Percentiles rank a stretch among this genome's conserved stretches.
Conservation (phyloP, 2,113 vertebrate genomes). For the Poeciliopsis prolifica region DNA sequence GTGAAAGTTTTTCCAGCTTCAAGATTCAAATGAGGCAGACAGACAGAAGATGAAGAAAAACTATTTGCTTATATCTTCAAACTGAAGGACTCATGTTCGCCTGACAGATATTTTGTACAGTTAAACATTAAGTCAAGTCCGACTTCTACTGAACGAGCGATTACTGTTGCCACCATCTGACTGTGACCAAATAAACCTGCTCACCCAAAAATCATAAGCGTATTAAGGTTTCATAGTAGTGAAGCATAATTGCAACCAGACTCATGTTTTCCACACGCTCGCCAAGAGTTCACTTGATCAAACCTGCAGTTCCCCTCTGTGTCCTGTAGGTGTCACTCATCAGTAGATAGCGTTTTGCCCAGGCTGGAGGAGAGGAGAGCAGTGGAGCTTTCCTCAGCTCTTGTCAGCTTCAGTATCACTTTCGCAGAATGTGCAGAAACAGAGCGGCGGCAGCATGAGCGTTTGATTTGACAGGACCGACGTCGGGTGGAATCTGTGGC, state of each 20-base stretch:
- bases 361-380: constrained; percentile 11
- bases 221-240: constrained; percentile 12
- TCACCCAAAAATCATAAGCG: constrained; percentile 27
- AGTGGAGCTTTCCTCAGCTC: constrained; percentile 11
- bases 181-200: constrained; percentile 37
- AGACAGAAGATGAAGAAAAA: neutral
- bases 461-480: constrained; percentile 46
- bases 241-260: constrained; percentile 39
- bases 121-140: neutral
- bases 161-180: constrained; percentile 23
- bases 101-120: neutral
- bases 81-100: neutral
- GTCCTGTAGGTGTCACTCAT: constrained; percentile 50
- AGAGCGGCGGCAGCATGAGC: constrained; percentile 17
- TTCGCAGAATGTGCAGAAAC: constrained; percentile 44
- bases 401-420: constrained; percentile 28
- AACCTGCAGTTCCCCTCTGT: constrained; percentile 20
- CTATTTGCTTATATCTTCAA: neutral
- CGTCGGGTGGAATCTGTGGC: constrained; percentile 11
- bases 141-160: constrained; percentile 2
- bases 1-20: neutral
- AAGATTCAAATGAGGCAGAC: neutral
- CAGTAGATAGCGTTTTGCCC: constrained; percentile 16
- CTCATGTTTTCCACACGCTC: neutral
- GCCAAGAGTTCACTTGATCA: neutral